A percentile compares a stretch with the other conserved stretches of the same genome.
Conservation (phyloP, 2,888 invertebrate species). For the Xanthia icteritia region DNA sequence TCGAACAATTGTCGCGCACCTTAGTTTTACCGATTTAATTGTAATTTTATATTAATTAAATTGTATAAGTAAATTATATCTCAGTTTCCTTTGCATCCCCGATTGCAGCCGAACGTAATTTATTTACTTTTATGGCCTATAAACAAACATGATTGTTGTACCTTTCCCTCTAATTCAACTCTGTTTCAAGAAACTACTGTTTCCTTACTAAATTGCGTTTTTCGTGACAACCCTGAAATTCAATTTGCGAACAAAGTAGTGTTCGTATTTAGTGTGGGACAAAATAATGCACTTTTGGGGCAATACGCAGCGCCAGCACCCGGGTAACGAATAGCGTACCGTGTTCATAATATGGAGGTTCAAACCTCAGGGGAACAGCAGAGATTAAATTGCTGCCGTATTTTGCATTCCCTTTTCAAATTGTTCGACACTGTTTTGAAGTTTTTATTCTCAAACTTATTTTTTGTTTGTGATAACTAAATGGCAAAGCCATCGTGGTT, state of each 20-base stretch:
- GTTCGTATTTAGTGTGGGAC: constrained; percentile 59
- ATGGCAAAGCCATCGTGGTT: neutral
- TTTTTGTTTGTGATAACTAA: neutral
- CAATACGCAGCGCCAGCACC: neutral
- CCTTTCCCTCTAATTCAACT: neutral
- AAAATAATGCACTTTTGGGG: constrained; percentile 69
- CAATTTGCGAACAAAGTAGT: constrained; percentile 56
- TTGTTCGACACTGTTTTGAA: neutral
- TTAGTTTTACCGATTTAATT: too few relatives aligned
- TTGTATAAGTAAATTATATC: too few relatives aligned
- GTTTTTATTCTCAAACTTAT: neutral
- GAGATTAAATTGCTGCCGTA: constrained; percentile 21
- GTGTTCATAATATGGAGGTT: constrained; percentile 43
- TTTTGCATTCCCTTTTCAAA: constrained; percentile 6
- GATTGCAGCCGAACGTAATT: too few relatives aligned
- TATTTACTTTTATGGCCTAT: neutral
- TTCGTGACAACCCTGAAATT: constrained; percentile 50
- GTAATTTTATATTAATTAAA: too few relatives aligned
- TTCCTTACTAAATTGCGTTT: neutral
- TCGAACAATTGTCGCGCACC: too few relatives aligned
- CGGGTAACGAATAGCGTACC: constrained; percentile 27
- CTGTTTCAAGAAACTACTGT: neutral
- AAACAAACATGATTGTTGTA: neutral
- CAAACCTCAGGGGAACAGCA: constrained; percentile 29
- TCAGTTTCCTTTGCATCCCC: too few relatives aligned